A percentile compares a stretch with the other conserved stretches of the same genome.
These are phyloP conservation scores for Hemibagrus wyckioides DNA, from an alignment of 2,113 vertebrate genomes.

Conservation along the genomic window DNA sequence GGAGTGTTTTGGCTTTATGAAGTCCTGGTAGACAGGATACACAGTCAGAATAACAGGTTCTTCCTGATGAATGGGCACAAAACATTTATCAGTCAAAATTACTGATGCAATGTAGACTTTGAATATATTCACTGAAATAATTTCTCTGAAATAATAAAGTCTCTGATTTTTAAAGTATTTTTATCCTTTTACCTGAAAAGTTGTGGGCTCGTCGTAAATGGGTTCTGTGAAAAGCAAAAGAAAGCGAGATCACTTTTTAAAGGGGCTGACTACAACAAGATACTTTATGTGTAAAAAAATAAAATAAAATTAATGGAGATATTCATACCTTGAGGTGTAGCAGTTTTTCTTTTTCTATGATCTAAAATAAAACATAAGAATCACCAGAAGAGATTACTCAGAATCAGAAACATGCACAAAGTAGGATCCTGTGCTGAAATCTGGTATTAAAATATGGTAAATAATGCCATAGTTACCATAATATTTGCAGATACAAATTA, in stretches of 20 bases:
- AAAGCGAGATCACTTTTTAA: neutral
- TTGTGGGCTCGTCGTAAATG: constrained; percentile 22
- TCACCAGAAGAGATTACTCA: neutral
- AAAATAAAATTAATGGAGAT: too few relatives aligned
- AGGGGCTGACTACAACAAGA: neutral
- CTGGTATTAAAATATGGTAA: too few relatives aligned
- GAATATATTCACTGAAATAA: neutral
- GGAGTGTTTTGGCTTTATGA: constrained; percentile 6
- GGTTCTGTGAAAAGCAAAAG: constrained; percentile 8
- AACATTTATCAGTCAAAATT: neutral
- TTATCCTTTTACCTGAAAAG: constrained; percentile 26
- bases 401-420: neutral
- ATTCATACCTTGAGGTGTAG: constrained; percentile 6
- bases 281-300: neutral
- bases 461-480: constrained; percentile 27
- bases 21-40: constrained; percentile 48
- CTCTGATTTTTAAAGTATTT: neutral
- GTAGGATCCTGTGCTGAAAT: too few relatives aligned
- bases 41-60: neutral
- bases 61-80: constrained; percentile 34
- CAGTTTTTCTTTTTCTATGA: neutral
- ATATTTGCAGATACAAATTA: constrained; percentile 26
- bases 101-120: neutral
- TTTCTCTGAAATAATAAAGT: neutral
- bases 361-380: constrained; percentile 9